A percentile compares a stretch with the other conserved stretches of the same genome.
These are phyloP conservation scores for Xiphophorus maculatus DNA, from an alignment of 2,113 vertebrate species.

Conservation along the genomic window DNA sequence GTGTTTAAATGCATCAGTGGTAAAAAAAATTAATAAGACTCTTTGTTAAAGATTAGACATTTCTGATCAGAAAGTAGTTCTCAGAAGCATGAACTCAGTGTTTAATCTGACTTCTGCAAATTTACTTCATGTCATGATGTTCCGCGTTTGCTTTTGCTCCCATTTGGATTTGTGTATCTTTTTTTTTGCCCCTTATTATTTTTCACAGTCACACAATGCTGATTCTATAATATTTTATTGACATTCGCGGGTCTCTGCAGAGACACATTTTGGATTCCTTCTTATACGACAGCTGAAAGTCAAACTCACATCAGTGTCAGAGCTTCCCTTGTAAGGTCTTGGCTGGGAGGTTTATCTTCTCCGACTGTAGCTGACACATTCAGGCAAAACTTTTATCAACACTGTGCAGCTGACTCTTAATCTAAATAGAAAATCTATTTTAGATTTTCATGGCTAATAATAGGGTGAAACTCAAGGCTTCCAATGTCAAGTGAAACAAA, in stretches of 20 bases:
- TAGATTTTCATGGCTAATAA: not conserved
- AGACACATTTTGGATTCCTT: conserved; percentile 1
- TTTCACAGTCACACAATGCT: not conserved
- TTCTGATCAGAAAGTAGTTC: not conserved
- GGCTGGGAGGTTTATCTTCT: conserved; percentile 12
- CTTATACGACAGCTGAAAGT: not conserved
- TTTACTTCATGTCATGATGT: not conserved
- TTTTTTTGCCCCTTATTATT: no score
- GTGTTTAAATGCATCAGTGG: not conserved
- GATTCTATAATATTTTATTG: not conserved
- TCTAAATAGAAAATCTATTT: not conserved
- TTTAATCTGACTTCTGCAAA: conserved; percentile 16
- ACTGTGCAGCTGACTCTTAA: not conserved
- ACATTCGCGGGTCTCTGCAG: not conserved
- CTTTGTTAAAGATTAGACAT: not conserved
- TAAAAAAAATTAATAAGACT: not conserved
- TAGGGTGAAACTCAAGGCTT: conserved; percentile 1
- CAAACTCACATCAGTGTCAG: conserved; percentile 6
- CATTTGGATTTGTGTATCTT: not conserved
- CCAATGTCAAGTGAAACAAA: not conserved
- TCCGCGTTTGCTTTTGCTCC: not conserved
- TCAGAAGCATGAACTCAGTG: conserved; percentile 8
- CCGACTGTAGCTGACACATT: not conserved
- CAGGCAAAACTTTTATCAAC: conserved; percentile 4
- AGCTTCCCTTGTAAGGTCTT: conserved; percentile 46